phyloP scores from a whole-genome alignment of 2,797 vertebrate species.

The Antrozous pallidus region DNA sequence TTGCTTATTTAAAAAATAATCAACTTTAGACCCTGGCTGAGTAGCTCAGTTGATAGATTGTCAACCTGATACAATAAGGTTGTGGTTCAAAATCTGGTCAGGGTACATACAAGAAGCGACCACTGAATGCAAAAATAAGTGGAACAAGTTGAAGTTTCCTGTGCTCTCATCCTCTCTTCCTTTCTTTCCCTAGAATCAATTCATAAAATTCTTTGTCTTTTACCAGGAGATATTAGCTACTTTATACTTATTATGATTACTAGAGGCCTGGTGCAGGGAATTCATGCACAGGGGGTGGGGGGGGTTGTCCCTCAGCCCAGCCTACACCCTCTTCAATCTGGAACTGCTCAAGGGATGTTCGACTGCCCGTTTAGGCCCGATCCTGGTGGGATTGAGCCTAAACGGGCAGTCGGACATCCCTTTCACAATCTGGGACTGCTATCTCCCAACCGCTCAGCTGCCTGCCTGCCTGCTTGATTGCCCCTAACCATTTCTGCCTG shows the following conservation, averaged over 20 bases:
- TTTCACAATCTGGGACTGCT: no score
- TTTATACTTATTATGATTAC: not conserved
- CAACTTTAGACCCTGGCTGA: not conserved
- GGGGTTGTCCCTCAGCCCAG: no score
- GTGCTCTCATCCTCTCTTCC: not conserved
- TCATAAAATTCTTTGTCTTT: not conserved
- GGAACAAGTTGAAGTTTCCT: not conserved
- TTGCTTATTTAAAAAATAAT: slow-evolving; percentile 15
- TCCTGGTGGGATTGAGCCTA: no score
- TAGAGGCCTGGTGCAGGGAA: not conserved
- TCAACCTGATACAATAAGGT: not conserved
- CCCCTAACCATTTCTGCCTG: no score
- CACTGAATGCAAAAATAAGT: not conserved
- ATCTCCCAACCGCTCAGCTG: no score
- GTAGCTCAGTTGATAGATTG: not conserved
- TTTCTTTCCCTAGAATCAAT: not conserved
- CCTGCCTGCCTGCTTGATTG: no score
- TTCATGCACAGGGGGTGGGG: no score
- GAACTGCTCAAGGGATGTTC: no score
- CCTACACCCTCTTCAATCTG: no score
- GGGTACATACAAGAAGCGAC: not conserved
- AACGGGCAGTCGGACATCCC: no score
- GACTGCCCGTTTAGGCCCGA: no score
- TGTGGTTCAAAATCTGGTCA: no score
- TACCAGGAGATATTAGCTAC: not conserved